Evolutionary conservation across 2,888 invertebrate species (phyloP), one percentile per base, ranked within the genome.

Genomic region (Drosophila heteroneura): DNA sequence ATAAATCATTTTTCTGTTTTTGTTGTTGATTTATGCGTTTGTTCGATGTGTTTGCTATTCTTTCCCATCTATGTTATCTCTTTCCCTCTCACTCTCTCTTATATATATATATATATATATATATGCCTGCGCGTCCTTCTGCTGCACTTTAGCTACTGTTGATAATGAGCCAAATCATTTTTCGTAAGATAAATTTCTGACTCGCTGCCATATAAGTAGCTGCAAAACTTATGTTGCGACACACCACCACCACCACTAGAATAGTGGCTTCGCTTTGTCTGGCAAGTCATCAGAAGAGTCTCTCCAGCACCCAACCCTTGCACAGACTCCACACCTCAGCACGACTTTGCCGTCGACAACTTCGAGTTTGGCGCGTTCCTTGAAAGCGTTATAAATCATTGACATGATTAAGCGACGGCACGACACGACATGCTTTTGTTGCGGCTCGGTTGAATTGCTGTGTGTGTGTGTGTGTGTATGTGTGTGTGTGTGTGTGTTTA

Each of bases 1-100:
- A 88, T 88, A 91, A 92, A 92, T 92, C 91, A 92, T 88, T 90
- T 87, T 88, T 90, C 88, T 91, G 91, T 91, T 91, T 92, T 89
- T 92, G 89, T 91, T 92, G 91, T 92, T 92, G 92, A 92, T 92
- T 92, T 92, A 92, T 92, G 92, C 89, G 90, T 88, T 91, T 92
- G 82, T 89, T 89, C 90, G 90, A 85, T 88, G 85, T 81, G 83
- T 75, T 78, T 69, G 76, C 78, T 60, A 47, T 73, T 63, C 67
- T 57, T 51, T 14, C 39, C 37, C 57, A 41, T 62, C 52, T 33
- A 28, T 53, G 9, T 26, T 47, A 53, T 44, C 58, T 61, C 30
- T 60, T 39, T 32, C 14, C 57, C 70, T 52, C 51, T 58, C 30
- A 44, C 39, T 35, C 33, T 28, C 26, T 26, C 26, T 26, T 16